A percentile compares a stretch with the other conserved stretches of the same genome.
Evolutionary conservation across 2,113 vertebrate genomes (phyloP).

Genomic region (Solea senegalensis): DNA sequence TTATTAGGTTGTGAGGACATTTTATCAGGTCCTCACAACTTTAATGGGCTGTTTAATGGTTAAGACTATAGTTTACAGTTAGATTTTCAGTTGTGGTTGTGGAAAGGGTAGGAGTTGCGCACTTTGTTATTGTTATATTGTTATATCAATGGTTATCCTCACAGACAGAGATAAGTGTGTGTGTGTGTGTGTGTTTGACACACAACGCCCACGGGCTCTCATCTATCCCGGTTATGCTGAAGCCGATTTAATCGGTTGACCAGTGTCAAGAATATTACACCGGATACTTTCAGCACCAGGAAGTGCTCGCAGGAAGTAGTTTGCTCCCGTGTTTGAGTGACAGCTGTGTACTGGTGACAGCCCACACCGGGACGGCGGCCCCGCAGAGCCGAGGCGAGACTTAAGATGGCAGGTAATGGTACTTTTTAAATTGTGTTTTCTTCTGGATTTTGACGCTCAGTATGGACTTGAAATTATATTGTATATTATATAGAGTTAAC

Average conservation of each 20-base stretch:
- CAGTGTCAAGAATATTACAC: conserved; percentile 17
- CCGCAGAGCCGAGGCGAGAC: conserved; percentile 73
- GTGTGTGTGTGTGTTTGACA: conserved; percentile 18
- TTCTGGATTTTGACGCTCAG: conserved; percentile 3
- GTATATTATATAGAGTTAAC: neutral
- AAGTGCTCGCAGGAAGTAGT: conserved; percentile 80
- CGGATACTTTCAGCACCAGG: conserved; percentile 38
- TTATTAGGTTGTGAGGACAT: too few relatives aligned
- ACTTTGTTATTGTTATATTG: too few relatives aligned
- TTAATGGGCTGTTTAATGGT: too few relatives aligned
- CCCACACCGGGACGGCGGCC: conserved; percentile 77
- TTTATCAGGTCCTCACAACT: too few relatives aligned
- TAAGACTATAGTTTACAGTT: too few relatives aligned
- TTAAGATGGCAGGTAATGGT: conserved; percentile 86
- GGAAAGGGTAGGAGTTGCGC: too few relatives aligned
- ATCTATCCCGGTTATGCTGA: conserved; percentile 41
- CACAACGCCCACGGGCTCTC: conserved; percentile 44
- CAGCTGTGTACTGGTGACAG: conserved; percentile 79
- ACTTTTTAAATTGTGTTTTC: conserved; percentile 59
- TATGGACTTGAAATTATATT: neutral
- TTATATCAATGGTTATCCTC: too few relatives aligned
- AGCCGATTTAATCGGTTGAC: conserved; percentile 3
- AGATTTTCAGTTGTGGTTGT: too few relatives aligned
- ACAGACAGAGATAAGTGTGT: neutral
- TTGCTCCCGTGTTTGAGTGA: conserved; percentile 71